phyloP scores from a whole-genome alignment of 1,140 invertebrate genomes.

The Drosophila kepulauana region DNA sequence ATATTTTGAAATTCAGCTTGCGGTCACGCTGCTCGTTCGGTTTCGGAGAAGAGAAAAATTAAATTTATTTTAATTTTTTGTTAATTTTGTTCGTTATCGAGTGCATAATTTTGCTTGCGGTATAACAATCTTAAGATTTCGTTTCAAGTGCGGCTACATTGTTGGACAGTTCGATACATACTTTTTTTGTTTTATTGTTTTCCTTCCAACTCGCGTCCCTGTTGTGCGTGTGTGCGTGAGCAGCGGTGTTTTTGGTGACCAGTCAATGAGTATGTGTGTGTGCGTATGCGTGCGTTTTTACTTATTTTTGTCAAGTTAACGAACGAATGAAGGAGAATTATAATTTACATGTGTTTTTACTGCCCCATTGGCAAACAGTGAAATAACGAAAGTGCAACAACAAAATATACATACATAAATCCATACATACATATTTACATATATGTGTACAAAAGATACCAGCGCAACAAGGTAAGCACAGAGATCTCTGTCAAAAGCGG shows the following conservation, averaged over 20 bases:
- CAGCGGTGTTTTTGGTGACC: slow-evolving; percentile 21
- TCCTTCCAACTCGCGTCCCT: slow-evolving; percentile 31
- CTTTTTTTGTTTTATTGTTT: slow-evolving; percentile 25
- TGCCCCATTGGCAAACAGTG: slow-evolving; percentile 10
- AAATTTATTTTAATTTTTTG: slow-evolving; percentile 51
- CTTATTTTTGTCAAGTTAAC: slow-evolving; percentile 14
- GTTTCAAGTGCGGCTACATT: slow-evolving; percentile 29
- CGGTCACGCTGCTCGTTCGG: slow-evolving; percentile 27
- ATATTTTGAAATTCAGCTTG: not conserved
- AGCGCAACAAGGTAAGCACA: slow-evolving; percentile 28
- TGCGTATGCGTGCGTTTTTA: slow-evolving; percentile 18
- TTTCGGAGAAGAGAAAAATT: slow-evolving; percentile 46
- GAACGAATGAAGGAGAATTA: slow-evolving; percentile 20
- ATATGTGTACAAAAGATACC: slow-evolving; percentile 10
- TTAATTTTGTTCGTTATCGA: slow-evolving; percentile 51
- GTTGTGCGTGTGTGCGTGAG: slow-evolving; percentile 11
- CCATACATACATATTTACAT: slow-evolving; percentile 7
- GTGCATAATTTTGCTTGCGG: slow-evolving; percentile 21
- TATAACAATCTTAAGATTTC: slow-evolving; percentile 11
- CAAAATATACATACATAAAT: slow-evolving; percentile 4
- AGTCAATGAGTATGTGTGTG: slow-evolving; percentile 12
- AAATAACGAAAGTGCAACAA: slow-evolving; percentile 5
- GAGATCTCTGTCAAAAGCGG: slow-evolving; percentile 25
- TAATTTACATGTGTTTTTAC: slow-evolving; percentile 19
- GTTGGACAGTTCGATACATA: slow-evolving; percentile 13